Evolutionary conservation across 2,113 vertebrate species (phyloP).

Genomic region (Hucho hucho): DNA sequence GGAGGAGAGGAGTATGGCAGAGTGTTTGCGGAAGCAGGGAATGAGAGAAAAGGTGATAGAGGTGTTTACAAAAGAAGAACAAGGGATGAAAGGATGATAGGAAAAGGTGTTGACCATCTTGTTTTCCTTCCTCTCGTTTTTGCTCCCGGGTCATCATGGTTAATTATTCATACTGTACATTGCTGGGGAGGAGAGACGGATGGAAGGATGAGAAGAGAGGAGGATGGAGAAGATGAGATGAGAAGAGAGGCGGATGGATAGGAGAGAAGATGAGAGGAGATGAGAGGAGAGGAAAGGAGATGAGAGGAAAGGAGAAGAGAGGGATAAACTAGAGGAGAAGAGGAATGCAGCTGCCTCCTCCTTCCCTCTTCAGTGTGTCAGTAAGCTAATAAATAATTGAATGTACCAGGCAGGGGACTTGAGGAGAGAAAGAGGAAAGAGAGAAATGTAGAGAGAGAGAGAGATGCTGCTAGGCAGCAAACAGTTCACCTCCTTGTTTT

Average conservation of each 20-base stretch:
- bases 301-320: background rate
- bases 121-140: slow-evolving; percentile 1
- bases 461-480: background rate
- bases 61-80: background rate
- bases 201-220: background rate
- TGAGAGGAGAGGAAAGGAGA: background rate
- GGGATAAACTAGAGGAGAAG: background rate
- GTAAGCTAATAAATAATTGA: slow-evolving; percentile 68
- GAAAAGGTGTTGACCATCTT: slow-evolving; percentile 4
- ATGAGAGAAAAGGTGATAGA: background rate
- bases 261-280: background rate
- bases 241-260: background rate
- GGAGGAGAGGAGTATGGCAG: background rate
- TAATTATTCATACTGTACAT: slow-evolving; percentile 9
- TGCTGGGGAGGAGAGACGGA: background rate
- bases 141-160: background rate
- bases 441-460: slow-evolving; percentile 6
- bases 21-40: background rate
- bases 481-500: too few relatives aligned
- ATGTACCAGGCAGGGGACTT: slow-evolving; percentile 57
- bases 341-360: slow-evolving; percentile 20
- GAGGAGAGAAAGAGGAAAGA: slow-evolving; percentile 17
- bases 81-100: background rate
- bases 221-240: background rate
- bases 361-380: slow-evolving; percentile 49